Base-by-base conservation (phyloP, 2,888 invertebrate genomes). In the Pharmacophagus antenor region DNA sequence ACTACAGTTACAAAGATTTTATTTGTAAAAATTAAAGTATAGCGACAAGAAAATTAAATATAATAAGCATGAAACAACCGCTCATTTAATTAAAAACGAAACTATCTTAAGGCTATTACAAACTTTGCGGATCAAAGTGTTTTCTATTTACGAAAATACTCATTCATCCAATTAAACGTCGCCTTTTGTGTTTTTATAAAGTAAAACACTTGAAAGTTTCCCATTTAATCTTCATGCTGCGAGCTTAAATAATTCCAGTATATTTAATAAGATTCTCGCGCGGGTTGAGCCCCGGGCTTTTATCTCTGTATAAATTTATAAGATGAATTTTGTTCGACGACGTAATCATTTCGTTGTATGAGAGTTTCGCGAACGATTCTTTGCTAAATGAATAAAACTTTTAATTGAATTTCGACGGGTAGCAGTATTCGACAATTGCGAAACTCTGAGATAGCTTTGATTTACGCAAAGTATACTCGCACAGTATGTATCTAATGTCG, bases 381-480 rank as follows among this genome's bases (percentile, higher is more conserved):
- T 82, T 80, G 79, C 77, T 76, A 84, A 85, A 88, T 88, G 85
- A 87, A 86, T 88, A 85, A 88, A 89, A 85, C 84, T 89, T 89
- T 89, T 87, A 89, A 88, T 88, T 86, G 85, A 86, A 88, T 87
- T 79, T 76, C 12, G 51, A 31, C 27, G 47, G 59, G 47, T 63
- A 62, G 55, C 61, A 56, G 63, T 63, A 61, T 59, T 54, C 49
- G 27, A 17, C 49, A 27, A 50, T 54, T 50, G 44, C 15, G 10
- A 50, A 53, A 59, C 17, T 49, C 42, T 6, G 8, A 17, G n/a
- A 17, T 17, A 20, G 48, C 5, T 56, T 49, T 41, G 49, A 56
- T 49, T 49, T 56, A 42, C 49, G 37, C 44, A 46, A n/a, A 27
- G 15, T 47, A 5, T 46, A 21, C n/a, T n/a, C n/a, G n/a, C n/a